Conservation (phyloP, 2,797 vertebrate species). For the Pseudotriccus pelzelni region DNA sequence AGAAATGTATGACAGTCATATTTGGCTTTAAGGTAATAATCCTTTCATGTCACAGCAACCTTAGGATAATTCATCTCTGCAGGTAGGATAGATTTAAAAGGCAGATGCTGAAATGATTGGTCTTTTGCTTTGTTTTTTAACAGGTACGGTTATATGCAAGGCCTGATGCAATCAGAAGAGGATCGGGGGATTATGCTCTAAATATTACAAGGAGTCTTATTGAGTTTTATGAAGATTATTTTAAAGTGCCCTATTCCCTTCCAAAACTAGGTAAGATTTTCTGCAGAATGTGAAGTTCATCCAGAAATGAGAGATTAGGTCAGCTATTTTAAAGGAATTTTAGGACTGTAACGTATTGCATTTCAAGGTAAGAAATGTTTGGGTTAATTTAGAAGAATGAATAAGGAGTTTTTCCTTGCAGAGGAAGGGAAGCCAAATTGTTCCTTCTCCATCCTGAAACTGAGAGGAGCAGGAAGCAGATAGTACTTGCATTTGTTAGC, state of each 20-base stretch:
- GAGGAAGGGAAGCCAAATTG: not conserved
- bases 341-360: not conserved
- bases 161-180: conserved; percentile 88
- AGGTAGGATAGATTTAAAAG: not conserved
- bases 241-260: conserved; percentile 91
- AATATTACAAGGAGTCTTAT: conserved; percentile 91
- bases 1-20: not conserved
- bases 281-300: not conserved
- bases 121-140: conserved; percentile 52
- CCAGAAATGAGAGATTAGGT: not conserved
- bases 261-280: conserved; percentile 88
- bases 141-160: conserved; percentile 90
- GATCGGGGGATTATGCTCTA: conserved; percentile 90
- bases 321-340: not conserved
- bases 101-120: conserved; percentile 47
- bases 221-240: conserved; percentile 94
- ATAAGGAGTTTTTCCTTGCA: not conserved
- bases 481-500: not conserved
- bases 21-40: not conserved
- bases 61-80: not conserved
- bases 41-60: not conserved
- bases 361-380: not conserved
- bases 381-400: not conserved
- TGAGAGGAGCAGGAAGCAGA: not conserved
- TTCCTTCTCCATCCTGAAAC: not conserved